Conservation (phyloP, 2,888 invertebrate species). For the Nemurella pictetii region DNA sequence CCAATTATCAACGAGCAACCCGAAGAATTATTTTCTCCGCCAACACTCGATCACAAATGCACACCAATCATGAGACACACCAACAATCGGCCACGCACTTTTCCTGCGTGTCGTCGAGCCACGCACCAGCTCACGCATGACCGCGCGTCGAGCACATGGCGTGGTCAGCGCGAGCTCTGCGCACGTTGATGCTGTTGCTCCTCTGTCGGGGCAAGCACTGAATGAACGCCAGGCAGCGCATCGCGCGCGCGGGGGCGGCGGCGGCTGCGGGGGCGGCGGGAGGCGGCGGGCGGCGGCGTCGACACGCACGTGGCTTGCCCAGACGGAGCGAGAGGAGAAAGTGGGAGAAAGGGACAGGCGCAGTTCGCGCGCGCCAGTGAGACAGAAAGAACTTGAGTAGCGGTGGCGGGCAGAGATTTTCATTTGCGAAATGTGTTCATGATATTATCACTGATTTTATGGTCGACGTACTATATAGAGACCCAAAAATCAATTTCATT, state of each 20-base stretch:
- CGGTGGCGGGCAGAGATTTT: background rate
- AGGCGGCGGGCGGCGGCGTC: background rate
- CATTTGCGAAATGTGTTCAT: no score
- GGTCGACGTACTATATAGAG: no score
- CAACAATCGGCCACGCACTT: background rate
- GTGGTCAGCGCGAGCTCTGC: background rate
- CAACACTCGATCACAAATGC: background rate
- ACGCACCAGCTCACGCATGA: background rate
- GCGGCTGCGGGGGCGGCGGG: background rate
- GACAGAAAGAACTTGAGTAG: background rate
- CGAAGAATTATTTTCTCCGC: background rate
- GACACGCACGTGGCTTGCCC: background rate
- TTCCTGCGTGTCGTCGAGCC: background rate
- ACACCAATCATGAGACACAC: background rate
- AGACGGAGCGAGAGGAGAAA: background rate
- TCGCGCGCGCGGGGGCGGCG: background rate
- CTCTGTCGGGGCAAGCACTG: background rate
- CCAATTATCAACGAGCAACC: background rate
- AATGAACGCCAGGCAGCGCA: background rate
- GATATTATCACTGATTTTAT: no score
- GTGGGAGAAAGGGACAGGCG: background rate
- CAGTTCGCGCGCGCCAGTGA: background rate
- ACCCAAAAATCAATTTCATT: no score
- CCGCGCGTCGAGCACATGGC: background rate
- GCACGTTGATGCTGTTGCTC: background rate